These are phyloP conservation scores for Sylvietta virens DNA, from an alignment of 2,113 vertebrate genomes.

Conservation along the genomic window DNA sequence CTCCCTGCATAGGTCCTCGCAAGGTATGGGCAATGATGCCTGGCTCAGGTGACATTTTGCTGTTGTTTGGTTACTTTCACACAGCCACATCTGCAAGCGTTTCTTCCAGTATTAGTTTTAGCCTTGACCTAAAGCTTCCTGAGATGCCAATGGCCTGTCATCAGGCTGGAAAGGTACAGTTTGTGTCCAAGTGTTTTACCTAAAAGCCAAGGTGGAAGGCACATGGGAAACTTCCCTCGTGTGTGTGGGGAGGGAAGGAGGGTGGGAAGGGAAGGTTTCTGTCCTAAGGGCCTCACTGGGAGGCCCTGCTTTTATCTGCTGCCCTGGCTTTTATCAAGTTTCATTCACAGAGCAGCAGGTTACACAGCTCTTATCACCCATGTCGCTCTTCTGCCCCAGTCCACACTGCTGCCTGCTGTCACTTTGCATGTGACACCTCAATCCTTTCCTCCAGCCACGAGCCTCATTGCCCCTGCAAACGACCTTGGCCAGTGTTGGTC, in stretches of 20 bases:
- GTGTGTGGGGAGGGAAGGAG: accelerated
- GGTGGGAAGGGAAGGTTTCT: neutral
- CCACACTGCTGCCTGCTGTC: neutral
- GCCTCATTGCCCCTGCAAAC: neutral
- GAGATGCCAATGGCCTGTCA: neutral
- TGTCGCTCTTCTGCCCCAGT: neutral
- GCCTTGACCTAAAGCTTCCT: neutral
- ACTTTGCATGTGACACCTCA: neutral
- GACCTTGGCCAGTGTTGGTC: neutral
- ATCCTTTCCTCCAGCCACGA: neutral
- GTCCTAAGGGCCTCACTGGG: neutral
- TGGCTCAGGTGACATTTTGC: neutral
- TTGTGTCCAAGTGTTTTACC: neutral
- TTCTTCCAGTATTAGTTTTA: neutral
- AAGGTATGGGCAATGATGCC: neutral
- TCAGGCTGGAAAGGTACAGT: neutral
- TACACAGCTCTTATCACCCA: neutral
- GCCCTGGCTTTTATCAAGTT: neutral
- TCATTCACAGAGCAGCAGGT: neutral
- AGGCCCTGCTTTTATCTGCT: too few species aligned
- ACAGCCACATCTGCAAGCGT: neutral
- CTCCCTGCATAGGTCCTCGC: neutral
- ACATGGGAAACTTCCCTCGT: neutral
- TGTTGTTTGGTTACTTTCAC: neutral
- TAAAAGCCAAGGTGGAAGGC: neutral